Percentiles rank a stretch among this genome's conserved stretches.
Evolutionary conservation across 2,888 invertebrate genomes (phyloP).

Genomic region (Cheilosia impressa): DNA sequence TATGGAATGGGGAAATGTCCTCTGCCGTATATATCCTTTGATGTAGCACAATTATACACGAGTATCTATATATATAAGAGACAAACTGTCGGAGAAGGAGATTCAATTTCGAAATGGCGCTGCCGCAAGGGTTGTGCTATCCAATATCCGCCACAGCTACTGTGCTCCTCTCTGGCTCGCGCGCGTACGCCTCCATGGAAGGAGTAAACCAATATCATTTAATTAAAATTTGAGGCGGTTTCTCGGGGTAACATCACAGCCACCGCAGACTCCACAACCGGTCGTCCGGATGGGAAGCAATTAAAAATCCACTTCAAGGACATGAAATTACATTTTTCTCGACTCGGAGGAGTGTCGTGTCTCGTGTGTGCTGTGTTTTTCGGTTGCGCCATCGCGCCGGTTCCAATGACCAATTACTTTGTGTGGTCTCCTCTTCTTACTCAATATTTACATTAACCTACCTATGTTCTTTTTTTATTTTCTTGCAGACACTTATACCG

Average conservation of each 20-base stretch:
- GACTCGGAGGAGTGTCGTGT: constrained; percentile 28
- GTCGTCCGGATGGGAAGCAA: constrained; percentile 66
- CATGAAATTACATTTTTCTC: constrained; percentile 70
- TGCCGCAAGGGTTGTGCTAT: constrained; percentile 66
- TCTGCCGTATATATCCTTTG: constrained; percentile 25
- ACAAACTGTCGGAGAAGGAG: constrained; percentile 31
- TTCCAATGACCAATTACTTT: constrained; percentile 70
- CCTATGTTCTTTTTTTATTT: constrained; percentile 32
- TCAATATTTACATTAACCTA: constrained; percentile 63
- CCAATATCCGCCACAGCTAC: constrained; percentile 59
- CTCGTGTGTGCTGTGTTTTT: constrained; percentile 33
- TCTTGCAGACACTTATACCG: constrained; percentile 76
- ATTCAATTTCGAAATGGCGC: constrained; percentile 72
- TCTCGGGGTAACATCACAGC: constrained; percentile 66
- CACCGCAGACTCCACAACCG: constrained; percentile 47
- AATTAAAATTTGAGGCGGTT: constrained; percentile 74
- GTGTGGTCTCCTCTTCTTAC: constrained; percentile 25
- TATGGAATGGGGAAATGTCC: constrained; percentile 24
- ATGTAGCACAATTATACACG: constrained; percentile 21
- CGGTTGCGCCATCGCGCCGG: constrained; percentile 11
- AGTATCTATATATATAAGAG: neutral
- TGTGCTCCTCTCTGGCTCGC: neutral
- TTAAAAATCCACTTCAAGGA: constrained; percentile 74
- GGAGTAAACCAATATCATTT: constrained; percentile 72
- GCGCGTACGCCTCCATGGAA: neutral